Evolutionary conservation across 2,888 invertebrate species (phyloP).

Genomic region (Trachelus stipa): DNA sequence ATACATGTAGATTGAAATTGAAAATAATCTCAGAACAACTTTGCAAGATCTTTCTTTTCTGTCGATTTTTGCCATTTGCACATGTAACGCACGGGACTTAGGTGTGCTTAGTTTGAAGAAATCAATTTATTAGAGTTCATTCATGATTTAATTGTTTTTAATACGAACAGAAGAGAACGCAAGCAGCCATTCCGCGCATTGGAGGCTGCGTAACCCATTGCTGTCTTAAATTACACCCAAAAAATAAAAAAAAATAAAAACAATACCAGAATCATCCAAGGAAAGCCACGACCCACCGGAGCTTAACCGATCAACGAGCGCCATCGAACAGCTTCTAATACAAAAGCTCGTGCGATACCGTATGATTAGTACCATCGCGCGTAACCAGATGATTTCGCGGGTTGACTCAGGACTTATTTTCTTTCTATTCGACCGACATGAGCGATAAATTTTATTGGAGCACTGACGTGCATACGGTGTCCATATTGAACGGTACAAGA

Average conservation of each 20-base stretch:
- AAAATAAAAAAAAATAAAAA: background rate
- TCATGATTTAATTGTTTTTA: conserved; percentile 42
- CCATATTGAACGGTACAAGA: too few species aligned
- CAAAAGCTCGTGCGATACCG: background rate
- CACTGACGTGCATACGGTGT: background rate
- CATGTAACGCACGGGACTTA: background rate
- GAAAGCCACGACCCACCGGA: background rate
- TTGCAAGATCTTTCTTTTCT: background rate
- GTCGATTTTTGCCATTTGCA: background rate
- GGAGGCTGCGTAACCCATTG: background rate
- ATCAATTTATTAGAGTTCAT: conserved; percentile 60
- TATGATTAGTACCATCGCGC: background rate
- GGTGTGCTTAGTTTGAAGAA: conserved; percentile 34
- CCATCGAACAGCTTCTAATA: background rate
- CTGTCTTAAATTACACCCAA: background rate
- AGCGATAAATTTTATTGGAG: background rate
- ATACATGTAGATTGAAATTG: background rate
- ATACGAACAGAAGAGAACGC: conserved; percentile 55
- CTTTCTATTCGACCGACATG: background rate
- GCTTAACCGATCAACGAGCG: background rate
- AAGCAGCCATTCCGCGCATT: conserved; percentile 14
- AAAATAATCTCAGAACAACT: background rate
- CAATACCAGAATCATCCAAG: background rate
- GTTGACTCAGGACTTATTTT: background rate
- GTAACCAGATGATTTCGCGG: background rate